Evolutionary conservation across 2,888 invertebrate species (phyloP).

Genomic region (Smittia sp.): DNA sequence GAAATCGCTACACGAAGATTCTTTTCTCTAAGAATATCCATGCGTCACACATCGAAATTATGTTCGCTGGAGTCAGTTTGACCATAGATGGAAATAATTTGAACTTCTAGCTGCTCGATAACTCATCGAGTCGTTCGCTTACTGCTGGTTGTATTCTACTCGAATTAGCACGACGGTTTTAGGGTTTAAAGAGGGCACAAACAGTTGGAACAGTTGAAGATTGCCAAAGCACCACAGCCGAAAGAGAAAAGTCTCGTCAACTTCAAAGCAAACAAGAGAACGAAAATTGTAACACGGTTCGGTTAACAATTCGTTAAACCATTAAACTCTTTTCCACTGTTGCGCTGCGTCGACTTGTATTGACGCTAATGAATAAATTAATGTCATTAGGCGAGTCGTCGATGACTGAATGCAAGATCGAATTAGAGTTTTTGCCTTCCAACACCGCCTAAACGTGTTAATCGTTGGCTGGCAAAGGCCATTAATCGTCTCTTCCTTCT

Average conservation of each 20-base stretch:
- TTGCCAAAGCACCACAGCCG: too few species aligned
- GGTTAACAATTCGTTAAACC: background rate
- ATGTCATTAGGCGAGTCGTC: background rate
- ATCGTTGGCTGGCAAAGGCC: background rate
- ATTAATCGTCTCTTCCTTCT: background rate
- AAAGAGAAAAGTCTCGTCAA: too few species aligned
- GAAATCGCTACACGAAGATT: background rate
- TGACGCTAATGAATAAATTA: background rate
- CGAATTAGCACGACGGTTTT: too few species aligned
- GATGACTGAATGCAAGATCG: background rate
- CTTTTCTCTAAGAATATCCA: background rate
- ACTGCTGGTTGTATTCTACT: too few species aligned
- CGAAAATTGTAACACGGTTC: too few species aligned
- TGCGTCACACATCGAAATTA: background rate
- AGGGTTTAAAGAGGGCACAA: too few species aligned
- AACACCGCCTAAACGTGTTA: background rate
- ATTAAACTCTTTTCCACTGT: background rate
- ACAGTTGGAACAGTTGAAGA: too few species aligned
- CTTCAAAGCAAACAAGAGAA: too few species aligned
- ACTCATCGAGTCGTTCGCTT: too few species aligned
- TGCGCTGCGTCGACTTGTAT: background rate
- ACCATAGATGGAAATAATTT: too few species aligned
- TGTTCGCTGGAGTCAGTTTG: background rate
- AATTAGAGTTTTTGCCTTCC: background rate
- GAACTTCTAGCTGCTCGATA: too few species aligned